A percentile compares a stretch with the other conserved stretches of the same genome.
Conservation (phyloP, 2,113 vertebrate species). For the Coturnix japonica region DNA sequence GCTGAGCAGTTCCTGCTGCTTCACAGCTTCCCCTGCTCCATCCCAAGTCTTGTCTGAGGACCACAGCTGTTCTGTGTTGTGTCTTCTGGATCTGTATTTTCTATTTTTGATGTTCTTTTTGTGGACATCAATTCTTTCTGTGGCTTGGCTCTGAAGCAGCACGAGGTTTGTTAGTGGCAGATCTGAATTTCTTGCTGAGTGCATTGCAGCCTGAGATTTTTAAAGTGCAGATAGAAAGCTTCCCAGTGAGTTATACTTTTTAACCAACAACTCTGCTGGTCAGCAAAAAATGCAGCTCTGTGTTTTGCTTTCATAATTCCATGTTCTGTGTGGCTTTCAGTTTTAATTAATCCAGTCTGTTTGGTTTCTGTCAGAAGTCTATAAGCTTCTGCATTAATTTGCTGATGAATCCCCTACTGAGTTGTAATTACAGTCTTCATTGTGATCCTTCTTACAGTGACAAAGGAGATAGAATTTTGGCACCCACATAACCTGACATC, state of each 20-base stretch:
- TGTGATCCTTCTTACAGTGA: background rate
- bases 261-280: background rate
- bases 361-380: conserved; percentile 7
- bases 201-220: background rate
- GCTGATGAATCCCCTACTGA: conserved; percentile 6
- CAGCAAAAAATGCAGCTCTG: background rate
- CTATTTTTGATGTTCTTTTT: background rate
- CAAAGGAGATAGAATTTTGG: background rate
- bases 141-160: background rate
- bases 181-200: background rate
- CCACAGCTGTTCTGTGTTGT: background rate
- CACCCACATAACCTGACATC: background rate
- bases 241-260: background rate
- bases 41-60: background rate
- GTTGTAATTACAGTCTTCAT: background rate
- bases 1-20: background rate
- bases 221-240: background rate
- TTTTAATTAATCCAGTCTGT: conserved; percentile 24
- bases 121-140: background rate
- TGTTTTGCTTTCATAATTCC: background rate
- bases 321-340: background rate
- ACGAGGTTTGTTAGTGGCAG: background rate
- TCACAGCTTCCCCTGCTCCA: background rate
- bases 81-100: background rate
- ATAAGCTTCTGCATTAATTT: conserved; percentile 29